Percentiles rank a stretch among this genome's conserved stretches.
phyloP scores from a whole-genome alignment of 2,113 vertebrate species.

The Saguinus imperator region DNA sequence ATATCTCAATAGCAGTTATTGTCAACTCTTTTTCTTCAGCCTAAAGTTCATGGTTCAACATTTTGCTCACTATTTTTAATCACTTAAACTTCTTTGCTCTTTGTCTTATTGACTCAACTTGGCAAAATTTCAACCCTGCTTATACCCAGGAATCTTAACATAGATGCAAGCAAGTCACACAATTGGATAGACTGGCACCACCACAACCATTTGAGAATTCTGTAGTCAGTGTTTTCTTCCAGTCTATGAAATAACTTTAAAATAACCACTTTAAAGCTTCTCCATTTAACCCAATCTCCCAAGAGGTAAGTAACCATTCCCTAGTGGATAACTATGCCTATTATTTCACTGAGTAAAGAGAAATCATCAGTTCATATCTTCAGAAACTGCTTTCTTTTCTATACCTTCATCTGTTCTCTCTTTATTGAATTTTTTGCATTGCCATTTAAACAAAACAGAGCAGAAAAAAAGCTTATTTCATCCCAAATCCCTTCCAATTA shows the following conservation, averaged over 20 bases:
- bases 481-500: not conserved
- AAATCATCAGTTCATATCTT: not conserved
- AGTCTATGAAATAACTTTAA: not conserved
- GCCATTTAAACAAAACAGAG: not conserved
- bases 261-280: not conserved
- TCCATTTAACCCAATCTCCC: not conserved
- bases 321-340: not conserved
- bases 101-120: not conserved
- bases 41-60: not conserved
- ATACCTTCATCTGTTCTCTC: not conserved
- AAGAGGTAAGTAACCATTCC: not conserved
- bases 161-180: not conserved
- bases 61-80: not conserved
- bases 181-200: not conserved
- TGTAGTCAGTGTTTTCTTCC: not conserved
- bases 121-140: not conserved
- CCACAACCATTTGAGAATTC: not conserved
- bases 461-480: not conserved
- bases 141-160: not conserved
- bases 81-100: not conserved
- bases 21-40: not conserved
- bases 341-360: not conserved
- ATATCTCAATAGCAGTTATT: not conserved
- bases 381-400: not conserved
- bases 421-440: not conserved